Conservation (phyloP, 2,888 invertebrate genomes). For the Ditylenchus weischeri region DNA sequence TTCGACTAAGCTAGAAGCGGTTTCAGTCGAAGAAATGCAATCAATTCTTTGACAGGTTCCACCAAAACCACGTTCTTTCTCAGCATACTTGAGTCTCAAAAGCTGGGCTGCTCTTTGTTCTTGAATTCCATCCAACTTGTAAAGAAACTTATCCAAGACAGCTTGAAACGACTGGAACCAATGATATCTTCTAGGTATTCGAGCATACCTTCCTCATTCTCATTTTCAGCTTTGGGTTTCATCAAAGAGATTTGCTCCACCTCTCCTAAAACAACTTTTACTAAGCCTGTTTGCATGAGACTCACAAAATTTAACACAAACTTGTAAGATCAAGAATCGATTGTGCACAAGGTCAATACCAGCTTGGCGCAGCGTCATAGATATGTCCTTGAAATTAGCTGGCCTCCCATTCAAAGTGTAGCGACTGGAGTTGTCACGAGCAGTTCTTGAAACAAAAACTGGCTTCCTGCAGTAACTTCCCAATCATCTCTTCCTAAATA, state of each 20-base stretch:
- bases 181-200: conserved; percentile 98
- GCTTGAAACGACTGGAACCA: conserved; percentile 71
- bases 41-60: conserved; percentile 60
- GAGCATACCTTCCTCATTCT: conserved; percentile 81
- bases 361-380: conserved; percentile 71
- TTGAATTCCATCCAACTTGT: conserved; percentile 19
- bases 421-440: conserved; percentile 63
- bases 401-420: conserved; percentile 44
- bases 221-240: conserved; percentile 84
- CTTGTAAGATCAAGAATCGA: conserved; percentile 92
- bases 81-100: conserved; percentile 66
- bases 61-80: conserved; percentile 62
- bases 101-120: conserved; percentile 25
- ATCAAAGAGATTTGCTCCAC: conserved; percentile 98
- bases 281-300: not conserved
- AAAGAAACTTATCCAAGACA: conserved; percentile 68
- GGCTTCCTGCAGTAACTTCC: conserved; percentile 71
- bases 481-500: conserved; percentile 60
- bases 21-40: conserved; percentile 76
- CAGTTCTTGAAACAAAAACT: conserved; percentile 82
- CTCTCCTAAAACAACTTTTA: conserved; percentile 72
- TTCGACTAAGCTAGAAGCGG: conserved; percentile 70
- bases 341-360: conserved; percentile 95
- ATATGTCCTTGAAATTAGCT: conserved; percentile 78
- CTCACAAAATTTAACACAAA: conserved; percentile 56